Evolutionary conservation across 2,113 vertebrate species (phyloP), one percentile per base, ranked within the genome.

Genomic region (Esox niger): DNA sequence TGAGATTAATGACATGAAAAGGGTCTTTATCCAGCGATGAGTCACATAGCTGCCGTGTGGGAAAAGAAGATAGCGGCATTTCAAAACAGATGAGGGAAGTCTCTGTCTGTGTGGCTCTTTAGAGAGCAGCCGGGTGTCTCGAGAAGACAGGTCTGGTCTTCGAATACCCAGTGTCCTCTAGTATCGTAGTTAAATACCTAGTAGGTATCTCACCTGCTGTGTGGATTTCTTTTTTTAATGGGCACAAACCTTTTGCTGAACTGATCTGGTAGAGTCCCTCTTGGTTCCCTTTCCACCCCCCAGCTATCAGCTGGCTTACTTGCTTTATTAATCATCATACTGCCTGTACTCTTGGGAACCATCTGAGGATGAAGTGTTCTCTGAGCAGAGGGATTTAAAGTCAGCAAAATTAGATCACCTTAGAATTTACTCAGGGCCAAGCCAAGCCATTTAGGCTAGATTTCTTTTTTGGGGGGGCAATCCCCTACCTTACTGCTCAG

Each of bases 1-100:
- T 0, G 58, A 73, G 71, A 82, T 79, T 81, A 84, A 84, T 78
- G 69, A 59, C 26, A 27, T 69, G 43, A 70, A 82, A 74, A 63
- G 25, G 47, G 38, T 74, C 74, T 78, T 81, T 46, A 66, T 60
- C 54, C 11, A 6, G 29, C 2, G 49, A 70, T 77, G 79, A 83
- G 71, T 84, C 79, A 84, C 32, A 57, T 46, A 30, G 21, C 52
- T 55, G 71, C 70, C 66, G 73, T 49, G 68, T 73, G 68, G 43
- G 60, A 64, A 68, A 82, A 56, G 61, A 74, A 31, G 74, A 71
- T 73, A 82, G 79, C 71, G 38, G 25, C 59, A 72, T 82, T 82
- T 82, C 47, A 69, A 80, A 77, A 74, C n/a, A 60, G 26, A 54
- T 54, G 58, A 73, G 68, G 67, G 71, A 55, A 33, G 49, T 11